Base-by-base conservation (phyloP, 64 coral and sea anemone species). In the Montipora cactus region DNA sequence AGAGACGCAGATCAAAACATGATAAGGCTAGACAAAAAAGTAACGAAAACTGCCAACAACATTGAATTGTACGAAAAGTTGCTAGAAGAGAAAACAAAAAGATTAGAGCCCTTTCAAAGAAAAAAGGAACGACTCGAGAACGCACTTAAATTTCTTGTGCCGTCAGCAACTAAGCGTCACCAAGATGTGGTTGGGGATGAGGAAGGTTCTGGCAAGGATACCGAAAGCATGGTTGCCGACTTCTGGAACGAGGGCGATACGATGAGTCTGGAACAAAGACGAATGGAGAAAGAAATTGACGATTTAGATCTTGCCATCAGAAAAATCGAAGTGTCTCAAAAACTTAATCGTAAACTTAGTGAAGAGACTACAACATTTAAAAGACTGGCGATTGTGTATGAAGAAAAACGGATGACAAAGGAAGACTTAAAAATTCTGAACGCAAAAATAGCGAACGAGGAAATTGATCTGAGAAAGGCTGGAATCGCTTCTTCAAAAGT, bases 81-180 rank as follows among this genome's bases (percentile, higher is more conserved):
- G 81, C 44, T 89, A 44, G 75, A 95, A 80, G 81, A 85, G 75
- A 83, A 88, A 50, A 74, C 52, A 46, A 75, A 75, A 47, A 94
- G 90, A 18, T 57, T 80, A 14, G 70, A 46, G 5, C 96, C 96
- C 19, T 91, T 98, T 28, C n/a, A 90, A 16, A 88, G 88, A 46
- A 98, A 92, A 79, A 57, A 76, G 55, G 70, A 49, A 46, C 53
- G 86, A 25, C 53, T 98, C 7, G n/a, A 89, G 76, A 18, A 75
- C 0, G 74, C 67, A 44, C 45, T 97, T 12, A 48, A 74, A 47
- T 77, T 25, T 8, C 15, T 44, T 50, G 64, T 16, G 1, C 5
- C 8, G 21, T 57, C 53, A 11, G 6, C 11, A 11, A 57, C 53
- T 6, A 57, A 6, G 6, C 53, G 14, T 16, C 21, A 1, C 3